phyloP scores from a whole-genome alignment of 2,888 invertebrate species.

The Drosophila planitibia region DNA sequence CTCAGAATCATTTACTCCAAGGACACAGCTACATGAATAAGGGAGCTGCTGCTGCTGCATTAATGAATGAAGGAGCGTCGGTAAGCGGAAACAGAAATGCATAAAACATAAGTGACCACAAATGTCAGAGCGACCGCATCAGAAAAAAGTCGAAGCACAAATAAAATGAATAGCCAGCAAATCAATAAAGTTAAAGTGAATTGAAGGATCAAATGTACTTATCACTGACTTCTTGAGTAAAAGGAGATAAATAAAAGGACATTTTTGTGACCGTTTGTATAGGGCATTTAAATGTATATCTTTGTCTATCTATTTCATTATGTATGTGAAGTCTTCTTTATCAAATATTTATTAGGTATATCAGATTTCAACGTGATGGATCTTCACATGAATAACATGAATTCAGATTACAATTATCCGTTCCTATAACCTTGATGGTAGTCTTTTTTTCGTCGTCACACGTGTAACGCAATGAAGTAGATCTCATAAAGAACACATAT shows the following conservation, averaged over 20 bases:
- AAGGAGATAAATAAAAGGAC: neutral
- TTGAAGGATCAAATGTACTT: neutral
- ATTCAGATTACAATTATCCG: neutral
- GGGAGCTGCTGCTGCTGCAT: conserved; percentile 25
- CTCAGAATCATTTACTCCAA: conserved; percentile 61
- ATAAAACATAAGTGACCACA: conserved; percentile 57
- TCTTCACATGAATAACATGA: neutral
- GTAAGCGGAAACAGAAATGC: conserved; percentile 45
- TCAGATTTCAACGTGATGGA: neutral
- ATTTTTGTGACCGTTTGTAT: neutral
- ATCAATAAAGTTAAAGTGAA: conserved; percentile 36
- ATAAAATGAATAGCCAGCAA: conserved; percentile 9
- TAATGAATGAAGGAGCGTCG: conserved; percentile 53
- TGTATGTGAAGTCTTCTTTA: neutral
- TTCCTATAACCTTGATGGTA: neutral
- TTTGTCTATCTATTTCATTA: neutral
- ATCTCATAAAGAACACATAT: neutral
- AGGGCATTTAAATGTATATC: neutral
- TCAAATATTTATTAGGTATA: neutral
- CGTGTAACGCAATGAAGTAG: neutral
- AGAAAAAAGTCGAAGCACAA: neutral
- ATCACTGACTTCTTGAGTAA: neutral
- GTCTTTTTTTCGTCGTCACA: neutral
- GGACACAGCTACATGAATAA: conserved; percentile 35
- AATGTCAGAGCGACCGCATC: neutral